Conservation (phyloP, 1,140 invertebrate genomes). For the Myzus persicae region DNA sequence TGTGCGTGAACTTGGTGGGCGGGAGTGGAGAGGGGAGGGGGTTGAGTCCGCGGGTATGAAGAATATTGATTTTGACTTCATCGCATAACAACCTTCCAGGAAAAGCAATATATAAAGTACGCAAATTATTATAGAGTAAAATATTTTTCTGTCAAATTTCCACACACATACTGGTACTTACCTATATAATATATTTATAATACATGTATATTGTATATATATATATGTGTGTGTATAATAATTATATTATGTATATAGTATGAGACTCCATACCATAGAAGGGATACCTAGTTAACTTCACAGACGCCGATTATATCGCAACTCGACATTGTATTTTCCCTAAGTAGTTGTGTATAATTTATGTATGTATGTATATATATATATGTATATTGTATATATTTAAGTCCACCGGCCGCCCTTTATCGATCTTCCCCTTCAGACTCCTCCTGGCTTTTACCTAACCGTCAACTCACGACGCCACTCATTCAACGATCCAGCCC, state of each 20-base stretch:
- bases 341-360: not conserved
- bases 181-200: too few species aligned
- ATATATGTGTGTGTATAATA: too few species aligned
- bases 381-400: not conserved
- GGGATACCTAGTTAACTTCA: not conserved
- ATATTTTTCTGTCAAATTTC: not conserved
- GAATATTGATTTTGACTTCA: conserved; percentile 36
- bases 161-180: not conserved
- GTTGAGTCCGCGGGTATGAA: not conserved
- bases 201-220: too few species aligned
- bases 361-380: too few species aligned
- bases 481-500: not conserved
- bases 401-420: not conserved
- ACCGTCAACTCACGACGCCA: not conserved
- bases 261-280: not conserved
- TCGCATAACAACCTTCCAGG: not conserved
- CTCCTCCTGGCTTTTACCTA: not conserved
- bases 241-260: not conserved
- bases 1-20: not conserved
- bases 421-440: not conserved
- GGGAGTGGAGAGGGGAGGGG: not conserved
- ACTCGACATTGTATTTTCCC: not conserved
- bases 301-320: not conserved
- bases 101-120: not conserved
- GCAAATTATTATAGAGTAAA: not conserved